A percentile compares a stretch with the other conserved stretches of the same genome.
phyloP scores from a whole-genome alignment of 92 coral and sea anemone genomes.

The Actinernus sp. region DNA sequence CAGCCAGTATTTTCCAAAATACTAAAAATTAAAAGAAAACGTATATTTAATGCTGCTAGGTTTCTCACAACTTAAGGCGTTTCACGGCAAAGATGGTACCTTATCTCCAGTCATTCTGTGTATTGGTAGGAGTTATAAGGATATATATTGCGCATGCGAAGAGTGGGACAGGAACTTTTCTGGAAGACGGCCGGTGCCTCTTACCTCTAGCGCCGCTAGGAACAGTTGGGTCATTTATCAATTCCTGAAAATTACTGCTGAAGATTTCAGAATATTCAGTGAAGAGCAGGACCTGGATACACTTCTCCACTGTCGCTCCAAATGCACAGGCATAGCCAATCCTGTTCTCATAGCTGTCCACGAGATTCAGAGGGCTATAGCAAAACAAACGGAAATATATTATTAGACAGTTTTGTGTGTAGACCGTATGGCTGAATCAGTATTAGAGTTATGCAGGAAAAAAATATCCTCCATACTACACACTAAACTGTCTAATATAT shows the following conservation, averaged over 20 bases:
- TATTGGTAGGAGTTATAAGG: neutral
- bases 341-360: slow-evolving; percentile 86
- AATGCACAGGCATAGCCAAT: slow-evolving; percentile 83
- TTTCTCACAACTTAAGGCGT: no score
- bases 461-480: no score
- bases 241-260: neutral
- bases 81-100: no score
- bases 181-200: neutral
- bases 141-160: neutral
- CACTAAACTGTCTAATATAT: no score
- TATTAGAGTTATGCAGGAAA: no score
- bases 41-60: no score
- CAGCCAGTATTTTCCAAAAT: slow-evolving; percentile 71
- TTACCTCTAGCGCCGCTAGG: slow-evolving; percentile 65
- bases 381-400: neutral
- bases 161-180: neutral
- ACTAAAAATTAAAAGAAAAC: slow-evolving; percentile 18
- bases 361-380: slow-evolving; percentile 82
- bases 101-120: no score
- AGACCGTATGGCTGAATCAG: neutral
- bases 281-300: slow-evolving; percentile 39
- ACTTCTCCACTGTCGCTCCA: slow-evolving; percentile 73
- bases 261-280: slow-evolving; percentile 31
- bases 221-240: slow-evolving; percentile 12
- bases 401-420: neutral